Evolutionary conservation across 2,888 invertebrate genomes (phyloP), one percentile per base, ranked within the genome.

Genomic region (Acholoe squamosa): DNA sequence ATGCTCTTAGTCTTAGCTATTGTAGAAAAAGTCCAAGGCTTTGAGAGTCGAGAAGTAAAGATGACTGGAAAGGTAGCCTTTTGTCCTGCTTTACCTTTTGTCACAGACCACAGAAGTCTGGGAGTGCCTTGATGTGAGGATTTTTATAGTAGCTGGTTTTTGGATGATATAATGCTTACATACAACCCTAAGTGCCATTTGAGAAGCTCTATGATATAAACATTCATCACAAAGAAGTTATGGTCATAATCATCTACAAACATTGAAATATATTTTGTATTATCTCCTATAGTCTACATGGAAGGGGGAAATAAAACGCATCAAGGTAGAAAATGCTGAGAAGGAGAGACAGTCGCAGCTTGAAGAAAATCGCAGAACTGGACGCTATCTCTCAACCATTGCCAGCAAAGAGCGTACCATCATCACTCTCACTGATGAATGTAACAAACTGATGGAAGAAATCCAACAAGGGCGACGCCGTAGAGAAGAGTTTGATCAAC

Each of bases 341-440:
- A 33, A n/a, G 33, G 80, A 33, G 34, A 80, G 33, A 34, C 14
- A 80, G 34, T 12, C 16, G 3, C 80, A 80, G 19, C 33, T 80
- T 14, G 80, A 80, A 43, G n/a, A 16, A 14, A 43, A 80, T 34
- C 80, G 80, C 0, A 33, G 80, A 19, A 80, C 43, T 0, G 80
- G 34, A 0, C 80, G 80, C 10, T 43, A 80, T 43, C 80, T 80
- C 1, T 34, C 80, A 43, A 80, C 80, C 80, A 80, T 80, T 22
- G 80, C 80, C 33, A 33, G 43, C 19, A 33, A 80, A 34, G 80
- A 80, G 80, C 14, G 19, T 7, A 80, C 80, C 80, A 80, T 80
- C 80, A 43, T 34, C 80, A 34, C 80, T n/a, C 7, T 80, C 12
- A n/a, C 80, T 0, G 34, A 3, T 16, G 43, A 80, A 16, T 43